phyloP scores from a whole-genome alignment of 2,888 invertebrate genomes.

The Barypeithes pellucidus region DNA sequence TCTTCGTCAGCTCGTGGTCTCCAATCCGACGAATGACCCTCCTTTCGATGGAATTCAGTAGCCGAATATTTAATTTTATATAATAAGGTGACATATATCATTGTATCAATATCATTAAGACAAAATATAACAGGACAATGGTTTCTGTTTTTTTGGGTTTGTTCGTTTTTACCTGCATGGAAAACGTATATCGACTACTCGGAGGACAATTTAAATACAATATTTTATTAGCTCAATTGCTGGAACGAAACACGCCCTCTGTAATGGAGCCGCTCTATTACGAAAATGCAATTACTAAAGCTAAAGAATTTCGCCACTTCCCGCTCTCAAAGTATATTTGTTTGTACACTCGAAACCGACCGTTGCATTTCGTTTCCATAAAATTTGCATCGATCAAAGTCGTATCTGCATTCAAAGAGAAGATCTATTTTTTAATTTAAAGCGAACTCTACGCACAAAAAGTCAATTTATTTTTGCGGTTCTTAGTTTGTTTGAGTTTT shows the following conservation, averaged over 20 bases:
- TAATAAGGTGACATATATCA: too few species aligned
- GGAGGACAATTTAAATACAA: background rate
- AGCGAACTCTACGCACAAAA: slow-evolving; percentile 35
- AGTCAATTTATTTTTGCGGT: slow-evolving; percentile 38
- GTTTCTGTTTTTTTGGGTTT: too few species aligned
- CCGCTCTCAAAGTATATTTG: slow-evolving; percentile 15
- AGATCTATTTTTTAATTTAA: slow-evolving; percentile 53
- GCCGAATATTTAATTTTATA: too few species aligned
- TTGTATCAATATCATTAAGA: too few species aligned
- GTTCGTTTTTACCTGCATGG: too few species aligned
- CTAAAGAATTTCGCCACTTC: slow-evolving; percentile 16
- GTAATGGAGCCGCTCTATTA: slow-evolving; percentile 4
- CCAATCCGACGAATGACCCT: too few species aligned
- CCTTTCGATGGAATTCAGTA: too few species aligned
- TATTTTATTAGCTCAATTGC: background rate
- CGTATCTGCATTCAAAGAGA: slow-evolving; percentile 54
- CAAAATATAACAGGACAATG: too few species aligned
- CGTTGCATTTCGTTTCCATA: slow-evolving; percentile 53
- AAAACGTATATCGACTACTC: too few species aligned
- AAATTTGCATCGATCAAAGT: slow-evolving; percentile 55
- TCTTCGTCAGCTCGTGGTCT: too few species aligned
- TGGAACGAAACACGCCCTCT: background rate
- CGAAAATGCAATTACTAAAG: slow-evolving; percentile 10
- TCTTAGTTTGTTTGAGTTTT: slow-evolving; percentile 31
- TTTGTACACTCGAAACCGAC: slow-evolving; percentile 37